These are phyloP conservation scores for Cirrhinus molitorella DNA, from an alignment of 2,797 vertebrate genomes.

Conservation along the genomic window DNA sequence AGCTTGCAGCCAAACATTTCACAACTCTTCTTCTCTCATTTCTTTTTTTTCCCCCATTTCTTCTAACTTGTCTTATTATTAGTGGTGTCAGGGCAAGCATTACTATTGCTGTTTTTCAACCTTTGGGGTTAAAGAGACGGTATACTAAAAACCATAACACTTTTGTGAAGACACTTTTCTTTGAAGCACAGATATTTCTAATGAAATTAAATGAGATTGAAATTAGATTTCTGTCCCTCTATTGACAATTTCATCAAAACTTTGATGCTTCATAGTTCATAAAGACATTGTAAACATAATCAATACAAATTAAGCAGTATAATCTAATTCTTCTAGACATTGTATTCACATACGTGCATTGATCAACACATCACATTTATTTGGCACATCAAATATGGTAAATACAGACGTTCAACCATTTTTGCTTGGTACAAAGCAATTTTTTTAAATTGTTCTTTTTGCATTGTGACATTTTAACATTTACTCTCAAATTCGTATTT, in stretches of 20 bases:
- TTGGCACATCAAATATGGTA: neutral
- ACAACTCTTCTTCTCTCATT: slow-evolving; percentile 4
- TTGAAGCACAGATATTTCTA: neutral
- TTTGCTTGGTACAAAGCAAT: neutral
- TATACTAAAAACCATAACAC: neutral
- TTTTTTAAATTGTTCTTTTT: no score
- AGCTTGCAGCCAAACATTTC: slow-evolving; percentile 2
- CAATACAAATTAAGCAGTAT: neutral
- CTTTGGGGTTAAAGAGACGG: neutral
- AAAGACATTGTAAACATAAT: neutral
- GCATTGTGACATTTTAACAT: no score
- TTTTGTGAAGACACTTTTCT: neutral
- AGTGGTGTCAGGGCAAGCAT: neutral
- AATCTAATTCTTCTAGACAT: neutral
- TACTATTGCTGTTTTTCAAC: neutral
- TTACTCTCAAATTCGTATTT: no score
- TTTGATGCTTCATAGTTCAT: neutral
- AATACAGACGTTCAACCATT: neutral
- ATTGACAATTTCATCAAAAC: neutral
- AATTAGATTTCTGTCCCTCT: neutral
- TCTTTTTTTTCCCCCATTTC: neutral
- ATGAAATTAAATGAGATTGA: neutral
- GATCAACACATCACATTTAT: neutral
- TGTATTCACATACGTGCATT: neutral
- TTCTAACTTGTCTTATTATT: slow-evolving; percentile 6